Base-by-base conservation (phyloP, 1,140 invertebrate species). In the Proctacanthus coquilletti region DNA sequence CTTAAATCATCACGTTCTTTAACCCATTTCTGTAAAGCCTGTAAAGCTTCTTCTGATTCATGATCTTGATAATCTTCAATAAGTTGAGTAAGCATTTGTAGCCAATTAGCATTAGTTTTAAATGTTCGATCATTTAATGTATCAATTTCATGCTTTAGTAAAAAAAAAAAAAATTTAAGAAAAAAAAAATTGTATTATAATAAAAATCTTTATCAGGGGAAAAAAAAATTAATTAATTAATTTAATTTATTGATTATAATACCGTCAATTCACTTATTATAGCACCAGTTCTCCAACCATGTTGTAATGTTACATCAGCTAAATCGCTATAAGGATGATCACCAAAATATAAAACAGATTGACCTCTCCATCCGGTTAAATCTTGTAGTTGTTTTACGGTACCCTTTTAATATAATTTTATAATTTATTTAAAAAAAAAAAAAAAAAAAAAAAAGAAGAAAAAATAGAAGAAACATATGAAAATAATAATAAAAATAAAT, bases 271-370 rank as follows among this genome's bases (percentile, higher is more conserved):
- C 93, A 44, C 84, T 85, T 35, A 98, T 94, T 38, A 98, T 96
- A n/a, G 93, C 93, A 3, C 91, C 92, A 6, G 94, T 98, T 49
- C 89, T 73, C 92, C 93, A 97, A 17, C 92, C 91, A 63, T 95
- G 87, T 58, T 93, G 81, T 8, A 97, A 63, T 1, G 91, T 95
- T 3, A 93, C 86, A 66, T 97, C 93, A 3, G 92, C 93, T 38
- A 98, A 68, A 65, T 98, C 94, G 53, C 81, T 92, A 64, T 96
- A 97, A 0, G 94, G 89, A 69, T 97, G 93, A 67, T 97, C 93
- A 1, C 93, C 94, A 65, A 96, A 96, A 61, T 97, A 97, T 5
- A 97, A 60, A 9, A 97, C 91, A 46, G 87, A 80, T 47, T 86
- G 80, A 0, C 88, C 89, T 37, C 75, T 68, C 89, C 92, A 97